Evolutionary conservation across 2,797 vertebrate species (phyloP), one percentile per base, ranked within the genome.

Genomic region (Eutrigla gurnardus): DNA sequence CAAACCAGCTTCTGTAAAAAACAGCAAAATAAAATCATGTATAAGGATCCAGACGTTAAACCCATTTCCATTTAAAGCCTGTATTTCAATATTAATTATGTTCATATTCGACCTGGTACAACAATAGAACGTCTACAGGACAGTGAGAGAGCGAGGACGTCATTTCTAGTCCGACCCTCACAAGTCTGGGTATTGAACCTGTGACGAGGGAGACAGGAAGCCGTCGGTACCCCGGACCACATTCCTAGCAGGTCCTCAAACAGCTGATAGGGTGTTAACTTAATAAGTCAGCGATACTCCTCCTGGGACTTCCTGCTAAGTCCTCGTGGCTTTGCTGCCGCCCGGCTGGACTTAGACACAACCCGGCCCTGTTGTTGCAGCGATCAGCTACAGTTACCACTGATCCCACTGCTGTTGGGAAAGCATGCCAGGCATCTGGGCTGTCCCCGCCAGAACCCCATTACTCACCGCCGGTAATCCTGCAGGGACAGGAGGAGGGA

Each of bases 391-490:
- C 85, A 82, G 90, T 85, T 83, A 83, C 84, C 77, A 58, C 84
- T 89, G 88, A 92, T 89, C 87, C 86, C 25, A 12, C 67, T 66
- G 55, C 59, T 84, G 83, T 90, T 90, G 84, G 81, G 84, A 89
- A 91, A 92, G 84, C 88, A 91, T 88, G 82, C 78, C 64, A 90
- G 78, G 86, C 81, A 88, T 86, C 78, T 78, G 73, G 60, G 52
- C 78, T 79, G 77, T 86, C 80, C 81, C 59, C 17, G 73, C 7
- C 55, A 83, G 70, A 83, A 79, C 81, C 75, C 69, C 60, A 80
- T 90, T 89, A 89, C 80, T 89, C 88, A 89, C 57, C 62, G 81
- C 35, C 42, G 12, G 81, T 88, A 90, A 89, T 90, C 86, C 80
- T 52, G 61, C 77, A 43, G 71, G 83, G 81, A 68, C 25, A 25